These are phyloP conservation scores for Marmota flaviventris DNA, from an alignment of 2,113 vertebrate species.

Conservation along the genomic window DNA sequence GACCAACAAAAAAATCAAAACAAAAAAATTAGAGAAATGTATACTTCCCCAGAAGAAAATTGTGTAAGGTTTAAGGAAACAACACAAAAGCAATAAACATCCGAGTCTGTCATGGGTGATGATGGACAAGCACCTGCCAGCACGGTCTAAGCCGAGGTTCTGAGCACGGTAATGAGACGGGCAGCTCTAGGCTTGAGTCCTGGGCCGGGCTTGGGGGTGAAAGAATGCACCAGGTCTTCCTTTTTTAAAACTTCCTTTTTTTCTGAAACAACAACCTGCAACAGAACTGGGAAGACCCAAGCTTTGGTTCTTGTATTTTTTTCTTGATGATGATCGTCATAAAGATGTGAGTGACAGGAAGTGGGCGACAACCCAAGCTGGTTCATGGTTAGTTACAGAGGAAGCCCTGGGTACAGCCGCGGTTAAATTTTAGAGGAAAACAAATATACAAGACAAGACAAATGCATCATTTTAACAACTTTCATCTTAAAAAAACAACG, in stretches of 20 bases:
- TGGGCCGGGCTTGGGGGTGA: rapidly evolving
- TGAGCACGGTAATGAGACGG: rapidly evolving
- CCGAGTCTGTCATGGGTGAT: neutral
- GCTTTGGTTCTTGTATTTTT: neutral
- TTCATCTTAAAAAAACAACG: neutral
- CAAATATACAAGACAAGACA: neutral
- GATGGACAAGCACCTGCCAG: too few relatives aligned
- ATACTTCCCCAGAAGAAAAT: neutral
- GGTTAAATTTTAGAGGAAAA: neutral
- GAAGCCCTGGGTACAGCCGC: neutral
- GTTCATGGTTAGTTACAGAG: neutral
- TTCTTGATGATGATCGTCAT: neutral
- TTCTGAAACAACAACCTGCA: neutral
- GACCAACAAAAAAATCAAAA: neutral
- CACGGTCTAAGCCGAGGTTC: neutral
- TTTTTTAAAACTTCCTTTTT: neutral
- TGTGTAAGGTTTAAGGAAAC: neutral
- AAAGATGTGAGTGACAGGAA: slow-evolving; percentile 26
- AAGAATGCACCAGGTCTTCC: neutral
- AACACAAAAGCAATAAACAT: neutral
- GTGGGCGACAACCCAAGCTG: neutral
- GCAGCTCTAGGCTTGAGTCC: rapidly evolving
- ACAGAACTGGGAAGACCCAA: neutral
- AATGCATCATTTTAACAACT: neutral
- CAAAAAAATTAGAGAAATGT: neutral